Base-by-base conservation (phyloP, 1,140 invertebrate genomes). In the Colletes gigas region DNA sequence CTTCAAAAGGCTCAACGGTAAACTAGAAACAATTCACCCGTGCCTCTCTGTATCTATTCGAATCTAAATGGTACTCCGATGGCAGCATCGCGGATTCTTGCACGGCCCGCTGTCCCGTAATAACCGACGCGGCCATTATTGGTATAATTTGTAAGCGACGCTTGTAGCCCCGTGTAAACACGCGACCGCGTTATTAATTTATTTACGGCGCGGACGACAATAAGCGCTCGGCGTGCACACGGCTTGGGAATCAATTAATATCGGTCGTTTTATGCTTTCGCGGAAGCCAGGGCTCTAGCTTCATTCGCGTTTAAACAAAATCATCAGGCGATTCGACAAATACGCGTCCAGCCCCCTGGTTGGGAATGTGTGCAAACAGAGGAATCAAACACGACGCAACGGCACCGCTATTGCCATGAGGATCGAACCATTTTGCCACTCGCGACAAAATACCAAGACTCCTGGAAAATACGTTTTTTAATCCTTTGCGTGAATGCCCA, bases 101-200 rank as follows among this genome's bases (percentile, higher is more conserved):
- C 7, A 17, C 41, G 8, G 7, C 8, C 15, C n/a, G n/a, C 30
- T n/a, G 41, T 21, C 14, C 57, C 68, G 66, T 57, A 84, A 75
- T 74, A 81, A 83, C 62, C 71, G 55, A 69, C n/a, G 21, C 59
- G 12, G 75, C 60, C 83, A 81, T 84, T 85, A 84, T 81, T 85
- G 67, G 70, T 74, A 65, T 41, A 63, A 85, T 85, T 85, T 85
- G 82, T 85, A 85, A 83, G 82, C 83, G 83, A 65, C 59, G 82
- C 82, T 68, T 71, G 70, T 80, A 83, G 72, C 39, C 70, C 17
- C 59, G 21, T 63, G 76, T 72, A 72, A 85, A 84, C 72, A 66
- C 62, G 59, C 68, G 69, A 71, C 69, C 63, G 73, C 82, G 78
- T 84, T 85, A 85, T 85, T 85, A 85, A 84, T 84, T 85, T 85